A percentile compares a stretch with the other conserved stretches of the same genome.
Conservation (phyloP, 2,888 invertebrate genomes). For the Heliconius sara region DNA sequence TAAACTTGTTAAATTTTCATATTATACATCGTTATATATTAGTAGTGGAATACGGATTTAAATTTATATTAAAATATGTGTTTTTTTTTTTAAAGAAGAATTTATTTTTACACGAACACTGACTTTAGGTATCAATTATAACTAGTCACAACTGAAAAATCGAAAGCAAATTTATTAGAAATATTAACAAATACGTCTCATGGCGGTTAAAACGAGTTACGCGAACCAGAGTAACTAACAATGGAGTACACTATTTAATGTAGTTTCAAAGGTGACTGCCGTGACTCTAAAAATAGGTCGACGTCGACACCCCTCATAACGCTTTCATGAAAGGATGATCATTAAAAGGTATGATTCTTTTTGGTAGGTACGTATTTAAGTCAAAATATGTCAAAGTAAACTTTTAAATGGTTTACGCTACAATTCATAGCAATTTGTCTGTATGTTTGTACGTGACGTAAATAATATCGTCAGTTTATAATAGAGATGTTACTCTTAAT, state of each 20-base stretch:
- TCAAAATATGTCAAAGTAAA: slow-evolving; percentile 23
- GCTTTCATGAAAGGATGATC: slow-evolving; percentile 30
- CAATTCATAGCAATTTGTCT: neutral
- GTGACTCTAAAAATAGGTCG: slow-evolving; percentile 39
- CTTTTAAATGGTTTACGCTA: neutral
- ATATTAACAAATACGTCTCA: neutral
- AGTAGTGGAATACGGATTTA: too few relatives aligned
- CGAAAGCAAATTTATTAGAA: neutral
- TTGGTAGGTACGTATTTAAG: slow-evolving; percentile 21
- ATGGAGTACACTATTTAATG: slow-evolving; percentile 32
- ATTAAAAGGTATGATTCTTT: slow-evolving; percentile 28
- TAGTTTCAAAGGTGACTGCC: slow-evolving; percentile 35
- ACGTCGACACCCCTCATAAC: slow-evolving; percentile 28
- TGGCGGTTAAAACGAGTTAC: slow-evolving; percentile 25
- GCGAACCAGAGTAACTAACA: slow-evolving; percentile 21
- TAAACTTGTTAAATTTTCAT: too few relatives aligned
- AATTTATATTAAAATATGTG: too few relatives aligned
- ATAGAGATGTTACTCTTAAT: too few relatives aligned
- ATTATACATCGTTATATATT: too few relatives aligned
- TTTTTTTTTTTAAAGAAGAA: neutral
- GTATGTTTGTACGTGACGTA: too few relatives aligned
- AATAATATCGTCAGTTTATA: too few relatives aligned
- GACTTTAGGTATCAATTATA: too few relatives aligned
- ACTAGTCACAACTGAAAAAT: neutral
- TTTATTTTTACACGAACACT: neutral